Evolutionary conservation across 2,113 vertebrate species (phyloP).

Genomic region (Chionomys nivalis): DNA sequence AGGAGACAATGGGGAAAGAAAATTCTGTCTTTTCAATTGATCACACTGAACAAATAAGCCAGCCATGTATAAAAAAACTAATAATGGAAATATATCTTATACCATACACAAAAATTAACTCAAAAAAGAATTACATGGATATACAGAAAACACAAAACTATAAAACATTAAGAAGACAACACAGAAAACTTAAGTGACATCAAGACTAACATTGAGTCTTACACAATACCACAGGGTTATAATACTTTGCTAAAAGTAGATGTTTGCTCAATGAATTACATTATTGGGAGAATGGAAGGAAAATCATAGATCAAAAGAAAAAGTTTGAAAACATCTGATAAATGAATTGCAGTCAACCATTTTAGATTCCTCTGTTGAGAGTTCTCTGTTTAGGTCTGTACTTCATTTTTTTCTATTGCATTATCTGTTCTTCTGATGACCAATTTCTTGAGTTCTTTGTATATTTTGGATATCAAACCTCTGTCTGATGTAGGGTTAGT

Average conservation of each 20-base stretch:
- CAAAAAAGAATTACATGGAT: not conserved
- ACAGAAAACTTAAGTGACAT: not conserved
- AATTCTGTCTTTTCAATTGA: not conserved
- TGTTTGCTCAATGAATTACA: not conserved
- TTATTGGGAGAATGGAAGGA: not conserved
- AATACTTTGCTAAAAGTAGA: constrained; percentile 3
- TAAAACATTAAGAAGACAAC: not conserved
- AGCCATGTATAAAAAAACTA: not conserved
- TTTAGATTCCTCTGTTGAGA: too few species aligned
- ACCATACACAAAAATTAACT: not conserved
- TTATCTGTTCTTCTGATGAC: too few species aligned
- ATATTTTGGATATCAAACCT: too few species aligned
- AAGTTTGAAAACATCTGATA: not conserved
- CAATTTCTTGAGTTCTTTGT: too few species aligned
- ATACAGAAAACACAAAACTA: not conserved
- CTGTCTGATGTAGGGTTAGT: too few species aligned
- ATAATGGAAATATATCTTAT: not conserved
- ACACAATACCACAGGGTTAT: not conserved
- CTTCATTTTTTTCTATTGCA: too few species aligned
- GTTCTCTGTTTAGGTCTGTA: too few species aligned
- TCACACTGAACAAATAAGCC: not conserved
- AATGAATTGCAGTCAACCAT: not conserved
- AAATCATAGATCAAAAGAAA: not conserved
- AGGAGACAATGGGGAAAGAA: not conserved
- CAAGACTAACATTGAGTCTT: not conserved